Conservation (phyloP, 1,140 invertebrate genomes). For the Drusus annulatus region DNA sequence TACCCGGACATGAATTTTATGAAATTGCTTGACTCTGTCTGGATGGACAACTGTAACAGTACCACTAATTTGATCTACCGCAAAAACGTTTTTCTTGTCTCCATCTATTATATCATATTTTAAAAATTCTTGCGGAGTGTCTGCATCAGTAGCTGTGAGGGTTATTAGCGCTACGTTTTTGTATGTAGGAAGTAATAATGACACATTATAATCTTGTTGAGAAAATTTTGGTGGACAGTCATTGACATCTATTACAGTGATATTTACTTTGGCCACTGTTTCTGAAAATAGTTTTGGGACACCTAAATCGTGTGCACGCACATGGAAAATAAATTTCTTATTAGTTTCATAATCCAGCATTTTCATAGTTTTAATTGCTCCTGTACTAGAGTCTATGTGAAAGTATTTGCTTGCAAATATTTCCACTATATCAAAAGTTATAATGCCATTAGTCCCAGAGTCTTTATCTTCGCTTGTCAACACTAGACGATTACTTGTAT, state of each 20-base stretch:
- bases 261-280: conserved; percentile 77
- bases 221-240: conserved; percentile 84
- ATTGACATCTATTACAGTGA: conserved; percentile 84
- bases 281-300: conserved; percentile 83
- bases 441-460: conserved; percentile 83
- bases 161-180: conserved; percentile 78
- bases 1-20: conserved; percentile 78
- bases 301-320: conserved; percentile 81
- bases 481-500: conserved; percentile 79
- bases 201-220: conserved; percentile 78
- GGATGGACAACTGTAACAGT: conserved; percentile 72
- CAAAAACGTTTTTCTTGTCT: conserved; percentile 82
- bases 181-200: conserved; percentile 84
- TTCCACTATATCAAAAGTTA: conserved; percentile 88
- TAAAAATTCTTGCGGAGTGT: conserved; percentile 74
- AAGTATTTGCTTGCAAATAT: conserved; percentile 79
- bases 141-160: conserved; percentile 80
- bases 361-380: conserved; percentile 83
- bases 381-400: conserved; percentile 87
- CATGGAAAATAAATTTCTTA: conserved; percentile 79
- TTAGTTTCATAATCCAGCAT: conserved; percentile 85
- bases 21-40: conserved; percentile 62
- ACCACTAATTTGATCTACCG: conserved; percentile 84
- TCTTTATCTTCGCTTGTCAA: conserved; percentile 83
- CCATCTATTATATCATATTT: conserved; percentile 86